Evolutionary conservation across 2,888 invertebrate genomes (phyloP).

Genomic region (Cephalotes varians): DNA sequence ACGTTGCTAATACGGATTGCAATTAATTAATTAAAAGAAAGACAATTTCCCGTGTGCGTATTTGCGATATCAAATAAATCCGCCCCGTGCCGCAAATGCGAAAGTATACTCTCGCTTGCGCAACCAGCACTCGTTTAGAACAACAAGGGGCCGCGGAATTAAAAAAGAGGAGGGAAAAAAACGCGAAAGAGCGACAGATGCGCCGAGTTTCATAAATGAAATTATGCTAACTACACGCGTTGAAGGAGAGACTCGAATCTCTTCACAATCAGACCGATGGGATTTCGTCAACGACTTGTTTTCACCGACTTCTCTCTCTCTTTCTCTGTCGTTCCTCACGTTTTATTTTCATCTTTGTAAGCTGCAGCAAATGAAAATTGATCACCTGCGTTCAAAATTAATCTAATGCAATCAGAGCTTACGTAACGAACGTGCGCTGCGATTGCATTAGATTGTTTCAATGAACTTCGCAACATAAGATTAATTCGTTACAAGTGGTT

Average conservation of each 20-base stretch:
- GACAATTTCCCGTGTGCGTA: conserved; percentile 14
- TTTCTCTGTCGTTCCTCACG: conserved; percentile 23
- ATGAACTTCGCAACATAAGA: background rate
- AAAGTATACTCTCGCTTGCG: conserved; percentile 23
- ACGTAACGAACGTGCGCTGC: background rate
- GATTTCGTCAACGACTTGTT: conserved; percentile 62
- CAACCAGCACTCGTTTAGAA: conserved; percentile 19
- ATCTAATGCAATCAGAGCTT: conserved; percentile 17
- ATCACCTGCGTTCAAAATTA: background rate
- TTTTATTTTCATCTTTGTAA: background rate
- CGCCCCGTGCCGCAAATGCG: conserved; percentile 12
- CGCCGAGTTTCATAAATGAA: conserved; percentile 85
- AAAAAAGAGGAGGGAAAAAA: conserved; percentile 34
- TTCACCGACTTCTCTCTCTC: conserved; percentile 35
- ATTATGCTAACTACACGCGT: conserved; percentile 85
- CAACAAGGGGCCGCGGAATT: conserved; percentile 36
- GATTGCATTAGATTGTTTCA: background rate
- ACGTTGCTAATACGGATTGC: conserved; percentile 10
- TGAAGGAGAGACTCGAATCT: conserved; percentile 70
- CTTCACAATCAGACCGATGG: conserved; percentile 66
- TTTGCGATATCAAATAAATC: conserved; percentile 29
- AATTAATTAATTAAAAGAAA: conserved; percentile 28
- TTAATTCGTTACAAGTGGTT: conserved; percentile 13
- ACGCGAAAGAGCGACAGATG: conserved; percentile 50
- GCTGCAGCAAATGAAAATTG: background rate